Evolutionary conservation across 2,113 vertebrate genomes (phyloP), one percentile per base, ranked within the genome.

Genomic region (Neodontobutis hainanensis): DNA sequence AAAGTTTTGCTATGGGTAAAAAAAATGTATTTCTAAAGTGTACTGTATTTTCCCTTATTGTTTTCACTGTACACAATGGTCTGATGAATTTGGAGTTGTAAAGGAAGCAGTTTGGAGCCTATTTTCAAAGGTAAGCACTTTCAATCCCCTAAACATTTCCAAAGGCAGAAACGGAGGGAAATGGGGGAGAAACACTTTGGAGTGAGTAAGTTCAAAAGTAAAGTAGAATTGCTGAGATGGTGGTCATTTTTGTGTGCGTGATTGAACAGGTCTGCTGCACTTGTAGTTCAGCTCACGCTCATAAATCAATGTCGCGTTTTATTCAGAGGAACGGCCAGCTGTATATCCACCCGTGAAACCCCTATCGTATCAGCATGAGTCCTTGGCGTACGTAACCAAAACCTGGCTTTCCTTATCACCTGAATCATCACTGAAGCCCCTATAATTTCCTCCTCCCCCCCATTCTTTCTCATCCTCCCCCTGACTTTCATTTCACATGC

Each of bases 251-350:
- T 61, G 65, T 51, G 63, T 1, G 59, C 6, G 68, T 58, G 70
- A 71, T 65, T 76, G 71, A 35, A 5, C 55, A 57, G 62, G 77
- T 80, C 70, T 68, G 61, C 75, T 79, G 72, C 73, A 72, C 71
- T 80, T 9, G 27, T 78, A 68, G 68, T 5, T n/a, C 14, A 78
- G 57, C 65, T 84, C 82, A 67, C 71, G n/a, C 64, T 86, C 84
- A 81, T 91, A 89, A 85, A 88, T 91, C 85, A 87, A 85, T 88
- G 87, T 88, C 72, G 72, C 83, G 81, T 88, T 89, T 88, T 88
- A 90, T 87, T 87, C 84, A 79, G 71, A 84, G 84, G 75, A 84
- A 70, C 66, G 60, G 51, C 65, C 75, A 40, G 66, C 79, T 79
- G 74, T 55, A 38, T 38, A 38, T 70, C 65, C 57, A 62, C 68